phyloP scores from a whole-genome alignment of 1,140 invertebrate genomes.

The Drosophila pseudoananassae region DNA sequence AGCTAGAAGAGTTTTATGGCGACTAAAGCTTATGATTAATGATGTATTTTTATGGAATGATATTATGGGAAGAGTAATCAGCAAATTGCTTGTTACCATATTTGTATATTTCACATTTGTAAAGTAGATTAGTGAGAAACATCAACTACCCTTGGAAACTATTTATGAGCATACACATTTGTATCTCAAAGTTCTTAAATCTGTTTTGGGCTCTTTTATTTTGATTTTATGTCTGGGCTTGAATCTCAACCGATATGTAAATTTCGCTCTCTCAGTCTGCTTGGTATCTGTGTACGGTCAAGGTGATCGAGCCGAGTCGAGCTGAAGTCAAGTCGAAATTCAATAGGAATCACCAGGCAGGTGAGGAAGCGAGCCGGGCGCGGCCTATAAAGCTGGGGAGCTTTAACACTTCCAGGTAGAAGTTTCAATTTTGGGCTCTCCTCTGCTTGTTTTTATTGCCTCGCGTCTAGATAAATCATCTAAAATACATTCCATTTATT shows the following conservation, averaged over 20 bases:
- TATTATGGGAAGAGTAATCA: not conserved
- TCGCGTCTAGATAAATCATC: constrained; percentile 69
- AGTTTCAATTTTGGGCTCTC: constrained; percentile 52
- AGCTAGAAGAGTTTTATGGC: constrained; percentile 27
- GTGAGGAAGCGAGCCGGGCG: constrained; percentile 46
- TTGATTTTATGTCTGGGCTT: constrained; percentile 5
- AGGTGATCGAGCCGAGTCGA: constrained; percentile 59
- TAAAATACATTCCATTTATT: constrained; percentile 62
- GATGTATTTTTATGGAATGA: not conserved
- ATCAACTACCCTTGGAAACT: not conserved
- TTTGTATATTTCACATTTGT: not conserved
- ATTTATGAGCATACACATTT: too few species aligned
- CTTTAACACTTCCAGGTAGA: constrained; percentile 75
- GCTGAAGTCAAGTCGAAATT: constrained; percentile 30
- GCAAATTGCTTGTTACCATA: not conserved
- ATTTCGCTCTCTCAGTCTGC: constrained; percentile 26
- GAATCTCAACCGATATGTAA: constrained; percentile 54
- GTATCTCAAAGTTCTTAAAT: too few species aligned
- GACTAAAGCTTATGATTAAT: constrained; percentile 28
- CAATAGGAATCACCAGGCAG: constrained; percentile 44
- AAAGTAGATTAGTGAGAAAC: not conserved
- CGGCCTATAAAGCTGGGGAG: constrained; percentile 23
- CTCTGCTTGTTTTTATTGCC: constrained; percentile 20
- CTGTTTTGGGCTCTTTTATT: not conserved
- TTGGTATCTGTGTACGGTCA: constrained; percentile 52